Evolutionary conservation across 2,888 invertebrate species (phyloP), one percentile per base, ranked within the genome.

Genomic region (Pocota personata): DNA sequence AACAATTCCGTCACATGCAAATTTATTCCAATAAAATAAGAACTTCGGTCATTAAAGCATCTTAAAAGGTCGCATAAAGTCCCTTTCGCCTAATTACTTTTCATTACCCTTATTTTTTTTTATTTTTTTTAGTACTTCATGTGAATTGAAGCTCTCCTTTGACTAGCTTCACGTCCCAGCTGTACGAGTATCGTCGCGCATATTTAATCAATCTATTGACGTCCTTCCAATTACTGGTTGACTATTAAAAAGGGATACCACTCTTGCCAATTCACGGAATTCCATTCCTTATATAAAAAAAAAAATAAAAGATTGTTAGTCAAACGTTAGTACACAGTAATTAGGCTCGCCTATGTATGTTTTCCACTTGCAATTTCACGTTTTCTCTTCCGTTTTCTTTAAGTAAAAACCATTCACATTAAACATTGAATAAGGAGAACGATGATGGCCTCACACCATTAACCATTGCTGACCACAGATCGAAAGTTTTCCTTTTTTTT

Each of bases 401-500:
- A 32, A 43, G 21, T 40, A 43, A 75, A 64, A 75, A 64, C 43
- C 8, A 32, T 19, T 57, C 57, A n/a, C 71, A 67, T 57, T 69
- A 43, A 69, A 48, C 27, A 50, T 19, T 60, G 16, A 73, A 32
- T 12, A 58, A 50, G 73, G 58, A 10, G 8, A 30, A 14, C 16
- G 32, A 16, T 12, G 57, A 55, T 40, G 57, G 43, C 24, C 27
- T 8, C 16, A 32, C 24, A n/a, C 24, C n/a, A n/a, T n/a, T n/a
- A n/a, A 12, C 24, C 21, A 14, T 37, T 10, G 24, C 19, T 60
- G 72, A 24, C 71, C 78, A 48, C 14, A 0, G n/a, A 58, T 37
- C 46, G 55, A 80, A 73, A 62, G 75, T 69, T 73, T 55, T 62
- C 32, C n/a, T 52, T 73, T 73, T 60, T 52, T 52, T 3, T 66